These are phyloP conservation scores for Procavia capensis DNA, from an alignment of 2,113 vertebrate species.

Conservation along the genomic window DNA sequence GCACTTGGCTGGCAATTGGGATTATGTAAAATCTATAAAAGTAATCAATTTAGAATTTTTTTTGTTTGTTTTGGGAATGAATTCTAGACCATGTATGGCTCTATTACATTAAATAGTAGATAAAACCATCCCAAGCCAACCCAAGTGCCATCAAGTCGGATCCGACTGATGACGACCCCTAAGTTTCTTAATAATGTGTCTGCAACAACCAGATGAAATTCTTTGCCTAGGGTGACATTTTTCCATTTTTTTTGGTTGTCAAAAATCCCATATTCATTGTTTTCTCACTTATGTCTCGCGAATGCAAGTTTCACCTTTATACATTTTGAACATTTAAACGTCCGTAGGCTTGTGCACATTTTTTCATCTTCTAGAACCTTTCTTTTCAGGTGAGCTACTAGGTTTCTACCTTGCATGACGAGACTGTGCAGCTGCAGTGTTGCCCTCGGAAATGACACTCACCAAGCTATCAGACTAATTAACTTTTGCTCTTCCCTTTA, in stretches of 20 bases:
- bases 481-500: not conserved
- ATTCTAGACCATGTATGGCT: not conserved
- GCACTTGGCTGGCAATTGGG: too few species aligned
- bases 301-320: conserved; percentile 10
- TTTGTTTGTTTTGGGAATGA: not conserved
- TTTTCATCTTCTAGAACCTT: not conserved
- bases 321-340: not conserved
- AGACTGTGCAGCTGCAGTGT: not conserved
- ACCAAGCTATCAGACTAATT: not conserved
- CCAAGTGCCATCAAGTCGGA: too few species aligned
- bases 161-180: too few species aligned
- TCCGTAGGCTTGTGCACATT: not conserved
- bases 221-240: conserved; percentile 79
- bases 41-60: not conserved
- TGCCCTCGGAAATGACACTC: not conserved
- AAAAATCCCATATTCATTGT: conserved; percentile 32
- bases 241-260: conserved; percentile 69
- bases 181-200: not conserved
- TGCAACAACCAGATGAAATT: conserved; percentile 69
- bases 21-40: not conserved
- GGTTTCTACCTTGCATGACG: not conserved
- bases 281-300: not conserved
- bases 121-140: too few species aligned
- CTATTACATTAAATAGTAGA: not conserved
- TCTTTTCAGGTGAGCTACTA: not conserved